Percentiles rank a stretch among this genome's conserved stretches.
These are phyloP conservation scores for Drosophila anomalipes DNA, from an alignment of 2,888 invertebrate genomes.

Conservation along the genomic window DNA sequence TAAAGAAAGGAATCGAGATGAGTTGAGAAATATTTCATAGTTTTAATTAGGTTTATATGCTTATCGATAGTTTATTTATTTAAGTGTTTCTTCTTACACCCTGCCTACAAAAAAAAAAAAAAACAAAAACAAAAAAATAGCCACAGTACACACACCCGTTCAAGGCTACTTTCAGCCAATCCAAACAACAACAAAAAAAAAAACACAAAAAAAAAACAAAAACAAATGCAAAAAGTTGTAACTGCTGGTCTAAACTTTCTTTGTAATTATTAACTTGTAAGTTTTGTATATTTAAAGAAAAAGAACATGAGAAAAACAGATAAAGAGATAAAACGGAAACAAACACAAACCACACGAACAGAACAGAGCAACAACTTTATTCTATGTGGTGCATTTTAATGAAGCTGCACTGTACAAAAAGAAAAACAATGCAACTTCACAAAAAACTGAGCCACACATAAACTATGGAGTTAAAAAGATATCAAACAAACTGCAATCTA, in stretches of 20 bases:
- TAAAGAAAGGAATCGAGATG: background rate
- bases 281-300: conserved; percentile 54
- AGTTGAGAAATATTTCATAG: conserved; percentile 70
- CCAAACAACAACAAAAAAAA: background rate
- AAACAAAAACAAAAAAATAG: conserved; percentile 12
- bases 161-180: background rate
- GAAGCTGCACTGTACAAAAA: conserved; percentile 27
- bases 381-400: conserved; percentile 11
- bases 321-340: conserved; percentile 6
- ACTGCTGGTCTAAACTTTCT: conserved; percentile 61
- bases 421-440: conserved; percentile 11
- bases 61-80: conserved; percentile 69
- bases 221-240: conserved; percentile 16
- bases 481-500: conserved; percentile 11
- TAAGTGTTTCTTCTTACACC: conserved; percentile 63
- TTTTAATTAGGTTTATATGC: conserved; percentile 58
- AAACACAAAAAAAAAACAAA: background rate
- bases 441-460: conserved; percentile 5
- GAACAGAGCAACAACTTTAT: conserved; percentile 8
- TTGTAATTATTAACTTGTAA: conserved; percentile 74
- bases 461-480: conserved; percentile 18
- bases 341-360: conserved; percentile 13
- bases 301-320: conserved; percentile 9
- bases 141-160: conserved; percentile 27
- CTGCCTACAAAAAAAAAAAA: conserved; percentile 27